phyloP scores from a whole-genome alignment of 2,113 vertebrate species.

The Manacus vitellinus region DNA sequence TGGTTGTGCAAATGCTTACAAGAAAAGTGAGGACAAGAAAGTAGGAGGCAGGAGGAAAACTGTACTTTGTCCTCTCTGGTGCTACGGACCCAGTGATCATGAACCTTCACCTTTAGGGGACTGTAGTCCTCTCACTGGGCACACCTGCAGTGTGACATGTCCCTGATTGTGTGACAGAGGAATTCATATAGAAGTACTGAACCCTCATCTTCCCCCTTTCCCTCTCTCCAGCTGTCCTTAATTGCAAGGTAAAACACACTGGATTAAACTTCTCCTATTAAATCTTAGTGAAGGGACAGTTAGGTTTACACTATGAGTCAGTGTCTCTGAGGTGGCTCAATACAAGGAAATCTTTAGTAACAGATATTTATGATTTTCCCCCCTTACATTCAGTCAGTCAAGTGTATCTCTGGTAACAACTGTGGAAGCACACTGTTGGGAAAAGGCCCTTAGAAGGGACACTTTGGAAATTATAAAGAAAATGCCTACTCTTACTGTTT shows the following conservation, averaged over 20 bases:
- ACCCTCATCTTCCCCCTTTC: not conserved
- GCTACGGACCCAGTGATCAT: not conserved
- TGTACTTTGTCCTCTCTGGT: rapidly evolving
- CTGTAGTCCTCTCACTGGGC: not conserved
- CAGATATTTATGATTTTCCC: not conserved
- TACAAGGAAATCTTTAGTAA: not conserved
- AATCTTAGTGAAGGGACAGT: not conserved
- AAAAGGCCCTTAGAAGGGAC: not conserved
- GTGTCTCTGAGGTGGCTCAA: not conserved
- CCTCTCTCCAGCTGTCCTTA: not conserved
- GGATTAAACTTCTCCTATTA: not conserved
- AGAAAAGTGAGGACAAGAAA: not conserved
- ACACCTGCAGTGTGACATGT: not conserved
- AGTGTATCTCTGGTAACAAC: not conserved
- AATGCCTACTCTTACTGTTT: not conserved
- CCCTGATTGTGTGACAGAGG: not conserved
- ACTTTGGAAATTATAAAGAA: not conserved
- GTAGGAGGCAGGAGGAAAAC: not conserved
- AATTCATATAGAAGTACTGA: not conserved
- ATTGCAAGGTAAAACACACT: not conserved
- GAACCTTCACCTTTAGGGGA: not conserved
- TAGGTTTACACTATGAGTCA: not conserved
- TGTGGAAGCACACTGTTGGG: not conserved
- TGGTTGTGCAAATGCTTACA: not conserved
- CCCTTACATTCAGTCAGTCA: not conserved